phyloP scores from a whole-genome alignment of 2,888 invertebrate species.

The Spodoptera exigua region DNA sequence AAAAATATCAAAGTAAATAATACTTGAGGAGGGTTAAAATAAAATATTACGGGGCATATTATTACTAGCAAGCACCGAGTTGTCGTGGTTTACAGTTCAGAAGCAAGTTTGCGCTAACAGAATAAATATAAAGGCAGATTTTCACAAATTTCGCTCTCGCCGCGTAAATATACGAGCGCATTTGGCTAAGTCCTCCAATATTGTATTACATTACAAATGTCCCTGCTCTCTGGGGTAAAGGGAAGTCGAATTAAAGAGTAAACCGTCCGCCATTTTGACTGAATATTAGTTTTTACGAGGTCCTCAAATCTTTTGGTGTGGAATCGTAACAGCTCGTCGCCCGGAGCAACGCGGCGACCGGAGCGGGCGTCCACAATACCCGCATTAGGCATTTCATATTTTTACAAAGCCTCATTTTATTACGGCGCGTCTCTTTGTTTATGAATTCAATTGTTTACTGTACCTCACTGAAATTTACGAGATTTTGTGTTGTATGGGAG shows the following conservation, averaged over 20 bases:
- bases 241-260: conserved; percentile 45
- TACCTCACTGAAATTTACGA: conserved; percentile 13
- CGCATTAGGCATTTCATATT: conserved; percentile 30
- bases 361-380: conserved; percentile 10
- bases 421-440: conserved; percentile 40
- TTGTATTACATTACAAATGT: conserved; percentile 47
- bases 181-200: conserved; percentile 43
- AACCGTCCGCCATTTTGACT: conserved; percentile 28
- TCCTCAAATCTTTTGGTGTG: conserved; percentile 31
- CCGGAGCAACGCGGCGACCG: neutral
- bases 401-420: conserved; percentile 31
- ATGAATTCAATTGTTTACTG: conserved; percentile 37
- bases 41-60: too few species aligned
- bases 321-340: conserved; percentile 15
- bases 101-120: conserved; percentile 20
- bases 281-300: conserved; percentile 52
- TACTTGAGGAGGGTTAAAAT: too few species aligned
- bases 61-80: conserved; percentile 1
- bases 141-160: conserved; percentile 29
- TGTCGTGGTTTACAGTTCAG: neutral
- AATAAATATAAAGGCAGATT: conserved; percentile 24
- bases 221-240: conserved; percentile 23
- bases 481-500: conserved; percentile 4
- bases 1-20: too few species aligned
- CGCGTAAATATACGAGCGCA: conserved; percentile 30